These are phyloP conservation scores for Phalera bucephala DNA, from an alignment of 2,888 invertebrate species.

Conservation along the genomic window DNA sequence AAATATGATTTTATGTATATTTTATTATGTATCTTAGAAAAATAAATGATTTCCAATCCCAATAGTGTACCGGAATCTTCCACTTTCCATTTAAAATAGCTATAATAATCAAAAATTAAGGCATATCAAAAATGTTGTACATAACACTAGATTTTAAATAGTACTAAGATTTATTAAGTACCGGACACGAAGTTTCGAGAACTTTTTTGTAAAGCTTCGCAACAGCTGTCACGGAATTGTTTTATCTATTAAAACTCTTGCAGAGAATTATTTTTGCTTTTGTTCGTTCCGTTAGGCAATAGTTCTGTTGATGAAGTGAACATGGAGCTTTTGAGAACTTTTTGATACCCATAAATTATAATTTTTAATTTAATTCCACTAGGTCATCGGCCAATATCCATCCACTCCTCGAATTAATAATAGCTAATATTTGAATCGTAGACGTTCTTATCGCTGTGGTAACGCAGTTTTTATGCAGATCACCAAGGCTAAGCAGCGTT, in stretches of 20 bases:
- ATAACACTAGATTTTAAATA: constrained; percentile 33
- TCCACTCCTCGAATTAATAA: too few relatives aligned
- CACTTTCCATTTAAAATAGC: too few relatives aligned
- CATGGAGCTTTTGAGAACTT: background rate
- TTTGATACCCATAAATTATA: too few relatives aligned
- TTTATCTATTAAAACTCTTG: constrained; percentile 15
- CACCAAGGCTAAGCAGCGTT: too few relatives aligned
- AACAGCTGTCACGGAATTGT: constrained; percentile 10
- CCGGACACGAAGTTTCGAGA: constrained; percentile 11
- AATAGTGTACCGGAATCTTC: constrained; percentile 19
- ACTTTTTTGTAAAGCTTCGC: constrained; percentile 10
- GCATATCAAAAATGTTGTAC: constrained; percentile 66
- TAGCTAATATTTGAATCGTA: too few relatives aligned
- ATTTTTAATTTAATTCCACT: too few relatives aligned
- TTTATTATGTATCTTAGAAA: too few relatives aligned
- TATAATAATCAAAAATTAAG: constrained; percentile 51
- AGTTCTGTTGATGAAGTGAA: constrained; percentile 3
- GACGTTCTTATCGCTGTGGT: too few relatives aligned
- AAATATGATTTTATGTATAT: too few relatives aligned
- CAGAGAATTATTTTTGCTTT: background rate
- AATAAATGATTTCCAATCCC: too few relatives aligned
- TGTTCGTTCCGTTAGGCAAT: constrained; percentile 9
- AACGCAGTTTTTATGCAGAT: too few relatives aligned
- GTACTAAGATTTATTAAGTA: constrained; percentile 13
- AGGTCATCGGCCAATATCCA: too few relatives aligned